phyloP scores from a whole-genome alignment of 2,113 vertebrate genomes.

The Mesitornis unicolor region DNA sequence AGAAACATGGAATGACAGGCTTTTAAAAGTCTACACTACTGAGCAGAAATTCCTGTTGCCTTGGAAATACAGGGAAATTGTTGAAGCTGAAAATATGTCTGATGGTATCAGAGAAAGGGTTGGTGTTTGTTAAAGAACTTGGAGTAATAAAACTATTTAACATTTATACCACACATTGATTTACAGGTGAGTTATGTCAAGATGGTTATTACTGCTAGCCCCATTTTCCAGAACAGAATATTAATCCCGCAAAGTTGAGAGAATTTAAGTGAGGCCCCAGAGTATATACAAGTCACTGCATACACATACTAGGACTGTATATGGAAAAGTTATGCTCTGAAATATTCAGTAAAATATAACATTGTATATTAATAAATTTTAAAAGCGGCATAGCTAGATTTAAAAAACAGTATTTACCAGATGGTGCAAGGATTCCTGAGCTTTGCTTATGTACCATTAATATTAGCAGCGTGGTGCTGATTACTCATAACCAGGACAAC shows the following conservation, averaged over 20 bases:
- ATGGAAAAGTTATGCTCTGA: background rate
- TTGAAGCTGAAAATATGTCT: conserved; percentile 30
- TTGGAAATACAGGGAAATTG: conserved; percentile 36
- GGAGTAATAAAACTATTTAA: conserved; percentile 22
- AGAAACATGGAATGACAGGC: background rate
- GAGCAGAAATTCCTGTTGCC: conserved; percentile 1
- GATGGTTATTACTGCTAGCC: background rate
- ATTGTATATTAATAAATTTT: background rate
- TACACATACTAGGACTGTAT: background rate
- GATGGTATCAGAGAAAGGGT: background rate
- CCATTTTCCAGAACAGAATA: background rate
- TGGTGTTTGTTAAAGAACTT: background rate
- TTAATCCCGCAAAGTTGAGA: background rate
- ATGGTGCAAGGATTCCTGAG: background rate
- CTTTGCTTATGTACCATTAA: background rate
- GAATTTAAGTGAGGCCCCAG: background rate
- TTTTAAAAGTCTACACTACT: background rate
- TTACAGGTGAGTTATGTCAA: background rate
- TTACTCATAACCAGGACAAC: background rate
- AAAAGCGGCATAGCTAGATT: background rate
- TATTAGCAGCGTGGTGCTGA: background rate
- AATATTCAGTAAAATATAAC: background rate
- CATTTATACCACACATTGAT: background rate
- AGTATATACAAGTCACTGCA: background rate
- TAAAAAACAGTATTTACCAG: background rate